Conservation (phyloP, 2,888 invertebrate genomes). For the Cephus runcator region DNA sequence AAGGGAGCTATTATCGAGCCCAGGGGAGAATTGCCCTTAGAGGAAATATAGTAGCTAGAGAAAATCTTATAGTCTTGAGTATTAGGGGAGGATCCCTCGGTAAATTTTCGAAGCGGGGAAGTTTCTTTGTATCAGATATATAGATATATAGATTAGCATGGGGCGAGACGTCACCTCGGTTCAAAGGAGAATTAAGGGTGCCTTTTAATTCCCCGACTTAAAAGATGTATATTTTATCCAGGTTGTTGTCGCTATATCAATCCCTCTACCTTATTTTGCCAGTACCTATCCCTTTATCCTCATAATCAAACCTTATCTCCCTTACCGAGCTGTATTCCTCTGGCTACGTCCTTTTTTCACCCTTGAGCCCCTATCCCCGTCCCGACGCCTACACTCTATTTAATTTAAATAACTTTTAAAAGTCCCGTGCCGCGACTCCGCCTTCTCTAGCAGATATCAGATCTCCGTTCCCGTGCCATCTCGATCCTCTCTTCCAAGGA, state of each 20-base stretch:
- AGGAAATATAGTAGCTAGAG: slow-evolving; percentile 3
- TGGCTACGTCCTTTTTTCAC: slow-evolving; percentile 3
- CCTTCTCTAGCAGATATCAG: slow-evolving; percentile 32
- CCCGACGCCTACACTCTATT: slow-evolving; percentile 39
- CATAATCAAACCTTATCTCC: slow-evolving; percentile 49
- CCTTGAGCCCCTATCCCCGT: slow-evolving; percentile 8
- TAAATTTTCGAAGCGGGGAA: background rate
- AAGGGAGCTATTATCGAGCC: slow-evolving; percentile 37
- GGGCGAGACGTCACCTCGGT: slow-evolving; percentile 3
- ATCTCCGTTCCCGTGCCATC: slow-evolving; percentile 13
- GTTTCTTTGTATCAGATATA: background rate
- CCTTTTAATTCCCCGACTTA: slow-evolving; percentile 44
- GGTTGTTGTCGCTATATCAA: slow-evolving; percentile 46
- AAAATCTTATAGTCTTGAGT: background rate
- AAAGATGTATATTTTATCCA: slow-evolving; percentile 45
- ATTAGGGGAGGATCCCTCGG: background rate
- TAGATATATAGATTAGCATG: no score
- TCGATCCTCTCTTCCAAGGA: background rate
- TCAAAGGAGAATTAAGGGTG: slow-evolving; percentile 31
- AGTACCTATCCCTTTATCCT: slow-evolving; percentile 22
- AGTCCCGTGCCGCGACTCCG: slow-evolving; percentile 30
- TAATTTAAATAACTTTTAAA: slow-evolving; percentile 58
- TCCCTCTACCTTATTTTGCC: slow-evolving; percentile 28
- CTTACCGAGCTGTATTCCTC: no score
- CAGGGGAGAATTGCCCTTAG: slow-evolving; percentile 7